These are phyloP conservation scores for Kryptolebias ocellatus DNA, from an alignment of 2,797 vertebrate genomes.

Conservation along the genomic window DNA sequence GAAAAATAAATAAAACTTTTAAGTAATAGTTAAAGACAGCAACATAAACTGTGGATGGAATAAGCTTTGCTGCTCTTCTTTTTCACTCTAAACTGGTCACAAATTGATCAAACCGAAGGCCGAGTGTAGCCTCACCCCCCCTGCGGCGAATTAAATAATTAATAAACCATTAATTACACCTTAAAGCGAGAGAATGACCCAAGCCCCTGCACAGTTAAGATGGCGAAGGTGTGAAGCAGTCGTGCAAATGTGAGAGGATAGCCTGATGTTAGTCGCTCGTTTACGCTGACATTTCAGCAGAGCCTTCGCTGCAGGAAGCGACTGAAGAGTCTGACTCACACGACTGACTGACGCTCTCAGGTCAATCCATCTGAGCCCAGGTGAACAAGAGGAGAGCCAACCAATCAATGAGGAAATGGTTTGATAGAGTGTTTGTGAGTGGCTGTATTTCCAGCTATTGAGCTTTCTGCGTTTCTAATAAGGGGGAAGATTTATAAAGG, in stretches of 20 bases:
- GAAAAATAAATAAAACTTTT: not conserved
- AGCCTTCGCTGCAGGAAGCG: conserved; percentile 55
- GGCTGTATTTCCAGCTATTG: conserved; percentile 61
- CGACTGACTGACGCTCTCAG: conserved; percentile 50
- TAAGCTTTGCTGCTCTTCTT: conserved; percentile 20
- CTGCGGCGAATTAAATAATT: conserved; percentile 79
- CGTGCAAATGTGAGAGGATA: conserved; percentile 12
- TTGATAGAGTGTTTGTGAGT: conserved; percentile 68
- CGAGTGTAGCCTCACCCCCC: conserved; percentile 57
- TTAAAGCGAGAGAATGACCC: conserved; percentile 74
- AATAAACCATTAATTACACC: conserved; percentile 82
- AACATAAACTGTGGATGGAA: conserved; percentile 18
- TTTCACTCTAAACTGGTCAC: conserved; percentile 47
- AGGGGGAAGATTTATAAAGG: conserved; percentile 69
- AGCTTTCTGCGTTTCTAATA: conserved; percentile 62
- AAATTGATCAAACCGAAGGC: conserved; percentile 68
- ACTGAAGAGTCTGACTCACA: conserved; percentile 49
- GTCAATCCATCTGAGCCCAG: conserved; percentile 65
- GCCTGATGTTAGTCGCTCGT: conserved; percentile 50
- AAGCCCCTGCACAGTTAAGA: conserved; percentile 42
- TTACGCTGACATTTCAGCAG: conserved; percentile 73
- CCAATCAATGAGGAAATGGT: conserved; percentile 57
- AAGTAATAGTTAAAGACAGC: not conserved
- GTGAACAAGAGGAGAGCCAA: conserved; percentile 57
- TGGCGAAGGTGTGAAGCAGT: conserved; percentile 8